phyloP scores from a whole-genome alignment of 2,113 vertebrate genomes.

The Sterna hirundo region DNA sequence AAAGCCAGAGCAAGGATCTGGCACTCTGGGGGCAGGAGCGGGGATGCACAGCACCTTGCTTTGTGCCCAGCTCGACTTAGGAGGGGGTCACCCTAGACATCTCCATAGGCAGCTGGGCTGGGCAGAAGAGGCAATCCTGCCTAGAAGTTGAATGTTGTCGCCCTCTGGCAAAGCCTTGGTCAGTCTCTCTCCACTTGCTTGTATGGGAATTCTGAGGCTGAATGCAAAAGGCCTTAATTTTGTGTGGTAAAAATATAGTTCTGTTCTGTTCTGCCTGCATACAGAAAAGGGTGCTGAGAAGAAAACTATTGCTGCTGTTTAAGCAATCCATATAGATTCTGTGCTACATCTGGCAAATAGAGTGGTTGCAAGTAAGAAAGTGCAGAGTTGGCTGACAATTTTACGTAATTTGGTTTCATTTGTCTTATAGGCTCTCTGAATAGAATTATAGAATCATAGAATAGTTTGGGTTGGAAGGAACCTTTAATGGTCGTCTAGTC shows the following conservation, averaged over 20 bases:
- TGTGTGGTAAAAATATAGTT: background rate
- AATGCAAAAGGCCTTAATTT: background rate
- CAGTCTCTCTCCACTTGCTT: background rate
- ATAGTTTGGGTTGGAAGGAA: background rate
- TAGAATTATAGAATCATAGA: background rate
- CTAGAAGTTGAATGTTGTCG: background rate
- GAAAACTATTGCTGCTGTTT: background rate
- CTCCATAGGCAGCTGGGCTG: background rate
- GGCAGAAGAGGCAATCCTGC: background rate
- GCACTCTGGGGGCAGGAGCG: background rate
- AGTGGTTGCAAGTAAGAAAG: background rate
- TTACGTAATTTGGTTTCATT: background rate
- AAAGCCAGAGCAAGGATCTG: background rate
- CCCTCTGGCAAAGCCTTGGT: background rate
- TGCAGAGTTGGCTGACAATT: background rate
- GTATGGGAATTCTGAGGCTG: background rate
- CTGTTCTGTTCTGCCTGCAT: background rate
- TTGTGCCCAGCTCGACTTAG: background rate
- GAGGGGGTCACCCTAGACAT: background rate
- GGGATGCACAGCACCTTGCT: background rate
- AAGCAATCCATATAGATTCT: background rate
- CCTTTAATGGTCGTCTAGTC: background rate
- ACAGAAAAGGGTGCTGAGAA: background rate
- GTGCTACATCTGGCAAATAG: background rate
- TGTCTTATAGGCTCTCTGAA: background rate